phyloP scores from a whole-genome alignment of 1,140 invertebrate genomes.

The Brachionus rotundiformis region DNA sequence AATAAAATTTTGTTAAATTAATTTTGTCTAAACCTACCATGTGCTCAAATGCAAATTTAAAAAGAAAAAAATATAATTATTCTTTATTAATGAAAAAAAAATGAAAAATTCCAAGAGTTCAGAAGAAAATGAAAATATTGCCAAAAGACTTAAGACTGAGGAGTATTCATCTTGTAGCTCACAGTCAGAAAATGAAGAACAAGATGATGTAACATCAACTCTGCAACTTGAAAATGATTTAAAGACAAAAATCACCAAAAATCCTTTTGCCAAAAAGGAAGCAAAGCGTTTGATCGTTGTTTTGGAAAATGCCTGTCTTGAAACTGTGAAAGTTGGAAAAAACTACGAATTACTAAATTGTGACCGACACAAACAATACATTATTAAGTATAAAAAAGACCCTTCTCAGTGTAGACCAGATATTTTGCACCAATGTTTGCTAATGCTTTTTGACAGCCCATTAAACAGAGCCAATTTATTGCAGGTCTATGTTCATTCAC shows the following conservation, averaged over 20 bases:
- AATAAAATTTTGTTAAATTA: too few species aligned
- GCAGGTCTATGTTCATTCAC: conserved; percentile 84
- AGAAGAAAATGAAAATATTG: not conserved
- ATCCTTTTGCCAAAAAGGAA: conserved; percentile 36
- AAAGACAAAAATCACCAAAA: conserved; percentile 26
- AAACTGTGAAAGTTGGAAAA: conserved; percentile 88
- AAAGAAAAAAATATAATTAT: too few species aligned
- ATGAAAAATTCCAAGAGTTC: conserved; percentile 31
- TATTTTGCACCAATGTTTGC: conserved; percentile 85
- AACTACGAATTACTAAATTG: conserved; percentile 88
- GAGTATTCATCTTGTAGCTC: not conserved
- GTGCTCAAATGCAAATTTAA: too few species aligned
- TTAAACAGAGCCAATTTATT: conserved; percentile 78
- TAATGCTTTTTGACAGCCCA: conserved; percentile 95
- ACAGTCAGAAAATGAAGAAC: not conserved
- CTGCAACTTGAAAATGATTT: conserved; percentile 30
- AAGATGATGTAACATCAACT: conserved; percentile 33
- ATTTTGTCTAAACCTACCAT: too few species aligned
- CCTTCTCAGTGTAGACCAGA: conserved; percentile 83
- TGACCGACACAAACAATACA: conserved; percentile 82
- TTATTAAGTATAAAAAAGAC: conserved; percentile 81
- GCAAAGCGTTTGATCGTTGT: conserved; percentile 86
- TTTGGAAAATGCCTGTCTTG: conserved; percentile 87
- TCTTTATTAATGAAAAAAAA: not conserved
- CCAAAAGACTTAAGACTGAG: not conserved